Evolutionary conservation across 2,888 invertebrate species (phyloP).

Genomic region (Sphaeridia pumilis): DNA sequence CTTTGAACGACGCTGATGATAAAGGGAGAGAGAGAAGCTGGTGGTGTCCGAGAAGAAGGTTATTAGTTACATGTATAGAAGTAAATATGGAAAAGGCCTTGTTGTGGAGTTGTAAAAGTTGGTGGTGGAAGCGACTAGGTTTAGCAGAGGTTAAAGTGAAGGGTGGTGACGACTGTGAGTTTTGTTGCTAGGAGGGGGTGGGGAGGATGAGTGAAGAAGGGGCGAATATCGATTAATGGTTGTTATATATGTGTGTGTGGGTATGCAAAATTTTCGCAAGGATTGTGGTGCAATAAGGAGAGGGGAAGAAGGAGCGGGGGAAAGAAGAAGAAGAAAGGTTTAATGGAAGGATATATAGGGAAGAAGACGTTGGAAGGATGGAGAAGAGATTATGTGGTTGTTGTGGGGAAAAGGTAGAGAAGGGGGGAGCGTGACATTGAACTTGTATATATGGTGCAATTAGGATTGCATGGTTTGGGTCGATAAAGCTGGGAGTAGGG

Average conservation of each 20-base stretch:
- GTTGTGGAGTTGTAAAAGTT: no score
- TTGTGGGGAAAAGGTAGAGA: not conserved
- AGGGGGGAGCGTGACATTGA: not conserved
- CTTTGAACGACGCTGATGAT: no score
- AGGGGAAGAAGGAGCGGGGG: no score
- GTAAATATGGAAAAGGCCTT: not conserved
- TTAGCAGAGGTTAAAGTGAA: not conserved
- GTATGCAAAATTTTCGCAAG: not conserved
- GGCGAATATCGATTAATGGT: not conserved
- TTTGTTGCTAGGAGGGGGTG: not conserved
- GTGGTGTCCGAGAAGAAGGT: not conserved
- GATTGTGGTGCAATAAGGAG: not conserved
- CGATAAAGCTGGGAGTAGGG: not conserved
- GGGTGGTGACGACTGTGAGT: not conserved
- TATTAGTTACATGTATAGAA: no score
- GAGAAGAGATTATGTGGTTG: not conserved
- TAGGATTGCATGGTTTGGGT: no score
- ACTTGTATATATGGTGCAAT: no score
- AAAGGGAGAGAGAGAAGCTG: no score
- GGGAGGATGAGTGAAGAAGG: not conserved
- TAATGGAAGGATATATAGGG: not conserved
- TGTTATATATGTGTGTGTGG: not conserved
- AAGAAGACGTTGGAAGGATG: not conserved
- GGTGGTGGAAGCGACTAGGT: no score
- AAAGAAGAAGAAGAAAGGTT: not conserved